Evolutionary conservation across 1,140 invertebrate genomes (phyloP).

Genomic region (Brachionus asplanchnoidis): DNA sequence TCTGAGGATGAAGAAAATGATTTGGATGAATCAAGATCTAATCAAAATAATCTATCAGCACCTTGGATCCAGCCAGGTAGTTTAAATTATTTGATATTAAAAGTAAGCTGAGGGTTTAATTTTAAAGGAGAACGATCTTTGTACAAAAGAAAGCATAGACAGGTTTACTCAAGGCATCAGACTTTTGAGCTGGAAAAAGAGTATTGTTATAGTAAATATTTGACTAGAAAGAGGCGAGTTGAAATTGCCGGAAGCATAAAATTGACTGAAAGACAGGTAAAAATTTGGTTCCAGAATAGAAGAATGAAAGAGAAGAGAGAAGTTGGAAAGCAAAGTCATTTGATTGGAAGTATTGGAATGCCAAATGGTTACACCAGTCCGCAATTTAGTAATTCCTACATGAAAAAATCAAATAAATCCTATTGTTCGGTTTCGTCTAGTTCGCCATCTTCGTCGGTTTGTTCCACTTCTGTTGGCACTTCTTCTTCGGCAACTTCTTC

Average conservation of each 20-base stretch:
- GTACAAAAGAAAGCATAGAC: conserved; percentile 41
- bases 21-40: neutral
- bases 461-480: neutral
- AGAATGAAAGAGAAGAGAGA: conserved; percentile 43
- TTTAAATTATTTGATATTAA: neutral
- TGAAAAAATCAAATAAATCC: conserved; percentile 5
- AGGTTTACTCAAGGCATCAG: conserved; percentile 40
- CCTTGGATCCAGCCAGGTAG: conserved; percentile 34
- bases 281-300: conserved; percentile 43
- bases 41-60: neutral
- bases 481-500: neutral
- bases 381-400: neutral
- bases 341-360: neutral
- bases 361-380: neutral
- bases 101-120: neutral
- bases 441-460: neutral
- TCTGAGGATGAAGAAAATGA: neutral
- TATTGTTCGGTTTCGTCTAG: neutral
- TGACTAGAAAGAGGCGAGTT: conserved; percentile 36
- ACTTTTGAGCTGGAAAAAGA: conserved; percentile 43
- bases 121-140: conserved; percentile 2
- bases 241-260: conserved; percentile 32
- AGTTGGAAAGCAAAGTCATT: conserved; percentile 12
- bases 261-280: conserved; percentile 41
- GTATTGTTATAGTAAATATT: conserved; percentile 41